Base-by-base conservation (phyloP, 2,888 invertebrate species). In the Merodon equestris region DNA sequence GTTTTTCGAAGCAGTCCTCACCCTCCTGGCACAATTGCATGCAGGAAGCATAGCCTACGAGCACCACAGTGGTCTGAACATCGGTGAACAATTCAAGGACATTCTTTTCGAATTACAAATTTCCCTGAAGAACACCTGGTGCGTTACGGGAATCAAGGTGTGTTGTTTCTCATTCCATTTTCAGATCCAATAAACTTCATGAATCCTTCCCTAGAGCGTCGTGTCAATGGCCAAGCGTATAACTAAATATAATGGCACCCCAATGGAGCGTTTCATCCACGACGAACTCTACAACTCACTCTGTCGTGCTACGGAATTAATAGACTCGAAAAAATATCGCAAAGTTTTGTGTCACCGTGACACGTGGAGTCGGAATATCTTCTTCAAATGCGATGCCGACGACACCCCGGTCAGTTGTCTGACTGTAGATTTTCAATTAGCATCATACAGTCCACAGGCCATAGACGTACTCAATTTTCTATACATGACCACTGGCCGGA, bases 371-470 rank as follows among this genome's bases (percentile, higher is more conserved):
- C 85, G 87, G 2, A 89, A 89, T 82, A 85, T 89, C 34, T 84
- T 89, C 53, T 89, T 84, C 68, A 79, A 84, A 9, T 86, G 84
- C n/a, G 76, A 84, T 14, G 7, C 27, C 27, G 7, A 4, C 27
- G 47, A 42, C 86, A 89, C 74, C 85, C 88, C 89, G 1, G 83
- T 86, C 0, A 86, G 86, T 5, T 91, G 91, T 70, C 84, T 90
- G 38, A 83, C 92, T 27, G 89, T 92, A 1, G 92, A 92, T 83
- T 92, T 90, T 82, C 92, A 92, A 82, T 82, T 91, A 63, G 83
- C 89, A 0, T 88, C 91, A n/a, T 92, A 92, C 73, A 88, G 88
- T 15, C 91, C 92, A 0, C 91, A 92, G 1, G 88, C 90, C 0
- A 88, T 91, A 54, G 92, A 92, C 82, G 86, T 92, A 1, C 84